Evolutionary conservation across 2,113 vertebrate species (phyloP), one percentile per base, ranked within the genome.

Genomic region (Monopterus albus): DNA sequence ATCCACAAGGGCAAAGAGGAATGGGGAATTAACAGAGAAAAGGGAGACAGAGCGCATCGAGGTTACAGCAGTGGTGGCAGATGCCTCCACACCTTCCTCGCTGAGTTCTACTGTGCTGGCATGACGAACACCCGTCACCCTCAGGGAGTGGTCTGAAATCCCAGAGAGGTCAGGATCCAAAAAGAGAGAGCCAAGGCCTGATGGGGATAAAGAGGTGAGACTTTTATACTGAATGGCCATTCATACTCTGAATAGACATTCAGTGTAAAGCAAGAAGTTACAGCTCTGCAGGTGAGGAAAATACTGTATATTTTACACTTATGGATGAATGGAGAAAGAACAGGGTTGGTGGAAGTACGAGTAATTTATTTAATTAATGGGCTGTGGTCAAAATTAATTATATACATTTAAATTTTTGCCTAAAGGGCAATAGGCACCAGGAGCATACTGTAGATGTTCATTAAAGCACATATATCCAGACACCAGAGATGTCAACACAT

Each of bases 131-230:
- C 93, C 89, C 13, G 95, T 93, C 38, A 98, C 95, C 23, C 75
- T 73, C 61, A 97, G 90, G 3, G 90, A 88, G 3, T 82, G 39
- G 0, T 93, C 91, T 0, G 96, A 84, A 52, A 98, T 95, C 62
- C 91, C 92, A 0, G 89, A 90, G 7, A 98, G 91, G 66, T 96
- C 59, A 0, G 97, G 95, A 58, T 29, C 83, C 0, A 39, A 90
- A 77, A 98, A 98, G 59, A 98, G 70, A 66, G 94, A 92, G 11
- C 91, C 91, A 1, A 98, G 93, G 12, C 96, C 97, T 98, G 49
- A 14, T 0, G 10, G 18, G 9, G 18, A 2, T 38, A 8, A 14
- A 28, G 7, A 23, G 2, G 10, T n/a, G 1, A 21, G n/a, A 29
- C n/a, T 55, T 53, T 49, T 25, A 35, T 35, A 62, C n/a, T 15